phyloP scores from a whole-genome alignment of 2,113 vertebrate species.

The Microtus montanus region DNA sequence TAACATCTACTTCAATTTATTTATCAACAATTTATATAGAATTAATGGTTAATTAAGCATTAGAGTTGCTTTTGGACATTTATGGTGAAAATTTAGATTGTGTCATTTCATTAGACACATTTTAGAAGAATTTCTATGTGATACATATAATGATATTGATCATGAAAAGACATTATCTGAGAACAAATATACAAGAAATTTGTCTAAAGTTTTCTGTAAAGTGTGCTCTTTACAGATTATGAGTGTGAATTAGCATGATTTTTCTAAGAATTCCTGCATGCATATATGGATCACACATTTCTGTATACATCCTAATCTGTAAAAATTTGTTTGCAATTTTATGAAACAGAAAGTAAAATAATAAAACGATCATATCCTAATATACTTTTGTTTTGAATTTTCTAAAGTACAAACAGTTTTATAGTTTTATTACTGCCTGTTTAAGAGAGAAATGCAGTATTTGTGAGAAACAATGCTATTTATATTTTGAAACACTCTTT shows the following conservation, averaged over 20 bases:
- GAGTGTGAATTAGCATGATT: background rate
- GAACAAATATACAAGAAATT: background rate
- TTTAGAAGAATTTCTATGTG: background rate
- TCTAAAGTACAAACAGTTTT: background rate
- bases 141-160: background rate
- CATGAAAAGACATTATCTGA: background rate
- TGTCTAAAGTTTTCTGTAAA: background rate
- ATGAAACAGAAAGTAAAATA: background rate
- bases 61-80: background rate
- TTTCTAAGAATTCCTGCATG: background rate
- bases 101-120: background rate
- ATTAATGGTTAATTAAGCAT: constrained; percentile 39
- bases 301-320: background rate
- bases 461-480: background rate
- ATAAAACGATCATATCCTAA: background rate
- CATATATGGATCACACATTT: background rate
- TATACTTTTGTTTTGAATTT: background rate
- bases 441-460: background rate
- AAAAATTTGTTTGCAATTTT: background rate
- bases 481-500: background rate
- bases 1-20: background rate
- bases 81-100: background rate
- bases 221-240: background rate
- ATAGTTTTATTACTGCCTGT: background rate
- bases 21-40: background rate